Base-by-base conservation (phyloP, 2,113 vertebrate species). In the Catharus bicknelli region DNA sequence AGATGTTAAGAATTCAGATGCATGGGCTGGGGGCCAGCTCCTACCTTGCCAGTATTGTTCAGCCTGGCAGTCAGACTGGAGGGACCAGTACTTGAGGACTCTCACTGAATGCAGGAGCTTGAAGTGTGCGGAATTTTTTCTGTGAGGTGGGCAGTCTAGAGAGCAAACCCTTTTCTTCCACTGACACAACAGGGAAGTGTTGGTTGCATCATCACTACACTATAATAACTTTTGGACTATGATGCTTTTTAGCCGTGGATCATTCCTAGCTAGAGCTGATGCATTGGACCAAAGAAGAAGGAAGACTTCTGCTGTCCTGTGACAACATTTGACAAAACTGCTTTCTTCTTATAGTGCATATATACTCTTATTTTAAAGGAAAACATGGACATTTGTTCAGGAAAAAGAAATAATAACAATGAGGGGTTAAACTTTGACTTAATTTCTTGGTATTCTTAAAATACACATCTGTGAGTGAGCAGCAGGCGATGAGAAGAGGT, bases 91-190 rank as follows among this genome's bases (percentile, higher is more conserved):
- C 25, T 63, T 57, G 29, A 3, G 5, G 53, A 57, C 12, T 66
- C 14, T 80, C 29, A 4, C 22, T 45, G 38, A 78, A 63, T 15
- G 26, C 21, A 59, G n/a, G 27, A 83, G 15, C 8, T 16, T 40
- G 11, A 43, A 80, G 27, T 5, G 16, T 5, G 21, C 4, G 1
- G 2, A 2, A 12, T 2, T 53, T 25, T 26, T 50, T 3, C 40
- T 53, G 32, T 50, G 12, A 92, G 75, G 22, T 32, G 18, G 16
- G 19, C 4, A 0, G 6, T 73, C 53, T 84, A 42, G 19, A 68
- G 22, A 22, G 5, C 12, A 62, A 86, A 86, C 1, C 2, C 7
- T 64, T 55, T 85, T 69, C 27, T 83, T 57, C 50, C 38, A 45
- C 12, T 73, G 42, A n/a, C 54, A 9, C 22, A 73, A 47, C 13